phyloP scores from a whole-genome alignment of 2,888 invertebrate genomes.

The Mongoloraphidia duomilia region DNA sequence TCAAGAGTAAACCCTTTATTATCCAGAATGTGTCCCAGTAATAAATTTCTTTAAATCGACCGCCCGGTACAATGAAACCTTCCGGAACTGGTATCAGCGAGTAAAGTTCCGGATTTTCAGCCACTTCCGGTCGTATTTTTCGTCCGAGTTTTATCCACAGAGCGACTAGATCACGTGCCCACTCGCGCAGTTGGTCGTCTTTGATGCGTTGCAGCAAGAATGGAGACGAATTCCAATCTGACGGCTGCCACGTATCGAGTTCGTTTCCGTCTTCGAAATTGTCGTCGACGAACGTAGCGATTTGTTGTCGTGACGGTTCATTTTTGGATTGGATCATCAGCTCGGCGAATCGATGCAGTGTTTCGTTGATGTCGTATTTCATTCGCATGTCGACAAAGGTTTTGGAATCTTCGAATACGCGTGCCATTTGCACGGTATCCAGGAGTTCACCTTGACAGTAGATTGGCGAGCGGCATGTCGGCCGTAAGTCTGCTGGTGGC shows the following conservation, averaged over 20 bases:
- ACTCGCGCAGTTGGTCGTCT: slow-evolving; percentile 40
- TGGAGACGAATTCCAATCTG: slow-evolving; percentile 44
- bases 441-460: slow-evolving; percentile 64
- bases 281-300: slow-evolving; percentile 38
- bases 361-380: slow-evolving; percentile 39
- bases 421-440: slow-evolving; percentile 52
- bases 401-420: slow-evolving; percentile 61
- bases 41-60: slow-evolving; percentile 60
- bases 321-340: slow-evolving; percentile 37
- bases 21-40: slow-evolving; percentile 89
- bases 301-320: slow-evolving; percentile 33
- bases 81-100: slow-evolving; percentile 30
- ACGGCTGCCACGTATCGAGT: slow-evolving; percentile 42
- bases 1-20: slow-evolving; percentile 59
- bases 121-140: slow-evolving; percentile 42
- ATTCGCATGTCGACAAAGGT: slow-evolving; percentile 70
- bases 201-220: slow-evolving; percentile 40
- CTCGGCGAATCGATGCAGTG: slow-evolving; percentile 38
- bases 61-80: slow-evolving; percentile 52
- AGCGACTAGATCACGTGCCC: slow-evolving; percentile 43
- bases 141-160: slow-evolving; percentile 49
- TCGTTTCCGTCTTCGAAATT: slow-evolving; percentile 44
- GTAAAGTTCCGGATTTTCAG: slow-evolving; percentile 29
- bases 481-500: too few relatives aligned
- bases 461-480: slow-evolving; percentile 40